phyloP scores from a whole-genome alignment of 2,113 vertebrate genomes.

The Urocynchramus pylzowi region DNA sequence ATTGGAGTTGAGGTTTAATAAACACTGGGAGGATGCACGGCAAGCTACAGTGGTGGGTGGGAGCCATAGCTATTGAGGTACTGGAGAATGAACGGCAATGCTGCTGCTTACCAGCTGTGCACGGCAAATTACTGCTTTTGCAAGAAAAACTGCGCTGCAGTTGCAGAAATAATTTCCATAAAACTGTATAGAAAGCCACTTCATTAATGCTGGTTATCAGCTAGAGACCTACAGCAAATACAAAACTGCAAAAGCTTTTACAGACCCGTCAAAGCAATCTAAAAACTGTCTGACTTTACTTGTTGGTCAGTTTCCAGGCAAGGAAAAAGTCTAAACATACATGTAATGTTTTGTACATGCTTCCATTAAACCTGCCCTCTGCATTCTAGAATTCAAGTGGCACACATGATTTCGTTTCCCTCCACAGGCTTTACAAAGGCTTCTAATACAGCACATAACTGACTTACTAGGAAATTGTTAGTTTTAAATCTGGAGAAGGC shows the following conservation, averaged over 20 bases:
- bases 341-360: not conserved
- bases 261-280: not conserved
- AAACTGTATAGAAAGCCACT: not conserved
- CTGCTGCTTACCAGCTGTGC: conserved; percentile 18
- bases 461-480: not conserved
- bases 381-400: not conserved
- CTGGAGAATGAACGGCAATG: not conserved
- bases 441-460: not conserved
- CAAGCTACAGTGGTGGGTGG: not conserved
- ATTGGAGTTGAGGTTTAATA: not conserved
- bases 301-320: not conserved
- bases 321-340: not conserved
- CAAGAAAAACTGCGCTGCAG: not conserved
- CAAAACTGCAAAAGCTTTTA: not conserved
- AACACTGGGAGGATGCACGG: rapidly evolving
- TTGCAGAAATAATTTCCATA: not conserved
- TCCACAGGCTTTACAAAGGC: not conserved
- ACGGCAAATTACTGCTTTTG: not conserved
- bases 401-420: not conserved
- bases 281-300: not conserved
- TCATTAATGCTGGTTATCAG: not conserved
- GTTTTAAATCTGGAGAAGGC: not conserved
- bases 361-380: not conserved
- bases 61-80: not conserved
- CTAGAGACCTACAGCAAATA: not conserved